Base-by-base conservation (phyloP, 1,140 invertebrate genomes). In the Macrotrachela quadricornifera region DNA sequence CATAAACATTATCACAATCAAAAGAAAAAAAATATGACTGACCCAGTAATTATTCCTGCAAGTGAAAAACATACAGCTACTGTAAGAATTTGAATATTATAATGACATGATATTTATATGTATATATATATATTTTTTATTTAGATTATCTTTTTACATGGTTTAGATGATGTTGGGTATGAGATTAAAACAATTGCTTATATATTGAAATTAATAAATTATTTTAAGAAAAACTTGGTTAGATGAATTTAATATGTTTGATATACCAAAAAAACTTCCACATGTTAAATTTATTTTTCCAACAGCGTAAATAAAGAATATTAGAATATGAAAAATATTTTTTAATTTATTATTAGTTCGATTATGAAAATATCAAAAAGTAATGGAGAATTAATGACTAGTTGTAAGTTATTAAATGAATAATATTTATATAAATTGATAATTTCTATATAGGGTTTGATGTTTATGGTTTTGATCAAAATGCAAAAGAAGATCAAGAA, bases 281-380 rank as follows among this genome's bases (percentile, higher is more conserved):
- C 51, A 53, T 36, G 46, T 53, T 9, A 53, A 53, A 40, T 53
- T 46, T 9, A 53, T 53, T 17, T 53, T 53, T 53, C 51, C 51
- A 13, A 46, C 44, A 10, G 51, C 51, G 15, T 44, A 44, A 44
- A 8, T 30, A 4, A 30, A 4, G 21, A 30, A 30, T 30, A 30
- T 2, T 30, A 30, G 8, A 30, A 4, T 30, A 30, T 30, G 3
- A 30, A n/a, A 11, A 3, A 12, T 3, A 10, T 44, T 16, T 12
- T 15, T 44, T 44, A 3, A 4, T 30, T n/a, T 44, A 10, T 44
- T 12, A 15, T n/a, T 44, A 16, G 12, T n/a, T 44, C 51, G 15
- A 46, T 54, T n/a, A 18, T 30, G 37, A 46, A 46, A 2, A 46
- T 54, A 8, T 49, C 53, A 46, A n/a, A 49, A 17, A 54, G 49